Base-by-base conservation (phyloP, 2,888 invertebrate genomes). In the Eilema caniola region DNA sequence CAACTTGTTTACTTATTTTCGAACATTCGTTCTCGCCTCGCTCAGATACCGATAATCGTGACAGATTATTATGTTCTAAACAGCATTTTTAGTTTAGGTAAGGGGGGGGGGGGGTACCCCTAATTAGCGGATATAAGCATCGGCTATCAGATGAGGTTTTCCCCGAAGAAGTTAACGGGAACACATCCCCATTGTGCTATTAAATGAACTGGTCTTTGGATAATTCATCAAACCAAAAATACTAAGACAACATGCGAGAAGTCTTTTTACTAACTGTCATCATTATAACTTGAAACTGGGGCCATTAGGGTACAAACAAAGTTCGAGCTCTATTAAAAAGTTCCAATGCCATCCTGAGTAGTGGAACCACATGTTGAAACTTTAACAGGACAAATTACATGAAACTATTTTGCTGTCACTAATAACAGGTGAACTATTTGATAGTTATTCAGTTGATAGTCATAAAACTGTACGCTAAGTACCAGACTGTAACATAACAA, bases 261-360 rank as follows among this genome's bases (percentile, higher is more conserved):
- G 24, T 57, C 57, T 31, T 47, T 37, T 61, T 64, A 67, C 62
- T 68, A 77, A 79, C 76, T 83, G 62, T 71, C 75, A 71, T 80
- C 78, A 75, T 80, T 80, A 82, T 78, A 80, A 80, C 78, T 82
- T 82, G 41, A 62, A 82, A 69, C 70, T 62, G 66, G 70, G 71
- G 67, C 73, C 78, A 82, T 82, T 80, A 80, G 66, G 65, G 65
- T 23, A 67, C 71, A 75, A 72, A 73, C 82, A 66, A 79, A 79
- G 75, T 80, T 80, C 31, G 59, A 56, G 66, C 62, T 71, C 70
- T 73, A 66, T 76, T 80, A 70, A 71, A 71, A 75, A 81, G 63
- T 77, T 75, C 28, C 61, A 41, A 60, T 37, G 59, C 31, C 37
- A 23, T 28, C 62, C 47, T 12, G 60, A 47, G 8, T 67, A 62